A percentile compares a stretch with the other conserved stretches of the same genome.
phyloP scores from a whole-genome alignment of 2,888 invertebrate species.

The Mellilla xanthometata region DNA sequence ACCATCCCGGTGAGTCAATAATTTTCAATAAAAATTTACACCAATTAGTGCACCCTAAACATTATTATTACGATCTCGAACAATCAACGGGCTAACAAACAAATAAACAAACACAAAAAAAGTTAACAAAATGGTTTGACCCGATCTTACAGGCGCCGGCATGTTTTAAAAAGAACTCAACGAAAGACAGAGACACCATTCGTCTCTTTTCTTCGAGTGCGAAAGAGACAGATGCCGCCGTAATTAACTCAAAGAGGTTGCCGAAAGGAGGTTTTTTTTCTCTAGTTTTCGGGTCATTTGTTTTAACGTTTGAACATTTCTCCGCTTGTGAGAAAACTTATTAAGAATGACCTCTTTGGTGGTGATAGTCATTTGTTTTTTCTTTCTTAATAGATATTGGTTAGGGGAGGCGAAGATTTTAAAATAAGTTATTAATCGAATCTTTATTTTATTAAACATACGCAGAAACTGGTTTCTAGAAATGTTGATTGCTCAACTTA shows the following conservation, averaged over 20 bases:
- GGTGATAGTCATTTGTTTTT: conserved; percentile 36
- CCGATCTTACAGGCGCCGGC: conserved; percentile 75
- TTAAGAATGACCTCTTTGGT: conserved; percentile 32
- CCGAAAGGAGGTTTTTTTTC: conserved; percentile 67
- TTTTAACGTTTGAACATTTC: conserved; percentile 49
- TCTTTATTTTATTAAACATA: too few relatives aligned
- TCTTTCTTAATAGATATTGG: not conserved
- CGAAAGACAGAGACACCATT: conserved; percentile 35
- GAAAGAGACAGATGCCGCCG: conserved; percentile 34
- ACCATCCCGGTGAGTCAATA: conserved; percentile 37
- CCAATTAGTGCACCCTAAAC: conserved; percentile 75
- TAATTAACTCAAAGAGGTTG: conserved; percentile 77
- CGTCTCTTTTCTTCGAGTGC: conserved; percentile 29
- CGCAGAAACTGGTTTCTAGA: too few relatives aligned
- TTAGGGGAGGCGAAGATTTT: not conserved
- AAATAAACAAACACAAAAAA: conserved; percentile 52
- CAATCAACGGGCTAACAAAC: conserved; percentile 69
- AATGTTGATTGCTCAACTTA: too few relatives aligned
- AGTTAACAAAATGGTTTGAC: conserved; percentile 68
- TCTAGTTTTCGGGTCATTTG: conserved; percentile 61
- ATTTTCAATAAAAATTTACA: conserved; percentile 78
- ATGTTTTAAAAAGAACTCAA: conserved; percentile 30
- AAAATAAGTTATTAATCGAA: too few relatives aligned
- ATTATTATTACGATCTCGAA: conserved; percentile 69
- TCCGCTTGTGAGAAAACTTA: conserved; percentile 54